Base-by-base conservation (phyloP, 2,113 vertebrate species). In the Siniperca chuatsi region DNA sequence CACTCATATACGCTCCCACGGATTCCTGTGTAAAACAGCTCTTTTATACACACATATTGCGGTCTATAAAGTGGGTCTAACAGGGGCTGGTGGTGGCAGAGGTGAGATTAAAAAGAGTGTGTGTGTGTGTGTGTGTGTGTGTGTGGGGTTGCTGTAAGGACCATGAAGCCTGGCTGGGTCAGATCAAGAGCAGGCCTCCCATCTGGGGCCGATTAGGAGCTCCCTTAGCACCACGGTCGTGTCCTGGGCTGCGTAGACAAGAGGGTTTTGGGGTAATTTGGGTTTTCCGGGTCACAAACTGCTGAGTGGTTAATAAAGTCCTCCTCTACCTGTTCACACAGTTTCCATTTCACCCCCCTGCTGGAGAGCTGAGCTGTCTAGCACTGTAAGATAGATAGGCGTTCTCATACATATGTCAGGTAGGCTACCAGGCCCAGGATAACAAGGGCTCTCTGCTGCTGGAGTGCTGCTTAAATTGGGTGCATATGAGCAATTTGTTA, bases 231-330 rank as follows among this genome's bases (percentile, higher is more conserved):
- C 83, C 37, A 25, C 37, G 67, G 80, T 62, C 65, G 77, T 80
- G 90, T 90, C 90, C 92, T 66, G 21, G 65, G 85, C 84, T 29
- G 13, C 15, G 79, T 89, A 91, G 92, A 92, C 90, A 21, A 89
- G 90, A 92, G 92, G 92, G 80, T 89, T 91, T 92, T 90, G 91
- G 92, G 91, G 93, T 95, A 95, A 95, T 95, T 95, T 95, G 90
- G 91, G 91, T 95, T 94, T 95, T 95, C 94, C 93, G 89, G 93
- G 93, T 95, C 93, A 94, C 92, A 92, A 86, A 96, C 90, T 90
- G 89, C 90, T 94, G 92, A 92, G 94, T 94, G 94, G 93, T 95
- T 95, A 95, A 96, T 96, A 94, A 95, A 94, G 94, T 92, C 87
- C 84, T 90, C 77, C 82, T 90, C 89, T 94, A 94, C 93, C 91